phyloP scores from a whole-genome alignment of 2,113 vertebrate genomes.

The Ptyas mucosa region DNA sequence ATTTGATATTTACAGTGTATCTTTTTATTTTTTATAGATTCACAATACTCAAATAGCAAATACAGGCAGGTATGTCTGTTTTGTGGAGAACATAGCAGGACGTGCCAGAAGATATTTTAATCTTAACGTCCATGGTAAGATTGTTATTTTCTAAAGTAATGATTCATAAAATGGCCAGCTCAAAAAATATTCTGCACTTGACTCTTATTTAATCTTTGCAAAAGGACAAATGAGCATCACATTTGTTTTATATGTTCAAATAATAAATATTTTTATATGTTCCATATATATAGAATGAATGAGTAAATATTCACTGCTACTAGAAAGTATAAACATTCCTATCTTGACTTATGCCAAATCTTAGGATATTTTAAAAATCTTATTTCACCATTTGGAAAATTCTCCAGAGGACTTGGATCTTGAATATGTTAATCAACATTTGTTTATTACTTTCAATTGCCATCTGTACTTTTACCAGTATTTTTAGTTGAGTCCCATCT shows the following conservation, averaged over 20 bases:
- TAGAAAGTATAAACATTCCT: neutral
- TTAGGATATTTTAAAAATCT: neutral
- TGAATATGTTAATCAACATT: neutral
- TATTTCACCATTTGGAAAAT: neutral
- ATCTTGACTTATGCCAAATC: neutral
- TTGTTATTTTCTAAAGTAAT: conserved; percentile 8
- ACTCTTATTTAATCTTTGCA: neutral
- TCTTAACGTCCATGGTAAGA: conserved; percentile 89
- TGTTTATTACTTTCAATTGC: neutral
- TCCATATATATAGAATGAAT: too few species aligned
- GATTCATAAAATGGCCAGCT: neutral
- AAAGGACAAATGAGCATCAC: neutral
- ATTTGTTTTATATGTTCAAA: too few species aligned
- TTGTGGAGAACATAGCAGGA: conserved; percentile 86
- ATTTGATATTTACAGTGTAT: neutral
- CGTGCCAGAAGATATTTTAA: conserved; percentile 90
- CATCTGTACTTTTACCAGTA: neutral
- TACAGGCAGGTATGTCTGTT: conserved; percentile 86
- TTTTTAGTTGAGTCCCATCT: neutral
- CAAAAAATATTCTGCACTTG: neutral
- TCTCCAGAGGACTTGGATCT: neutral
- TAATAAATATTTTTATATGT: too few species aligned
- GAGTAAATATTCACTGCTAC: neutral
- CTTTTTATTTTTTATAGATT: conserved; percentile 73
- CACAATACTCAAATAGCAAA: conserved; percentile 80